Base-by-base conservation (phyloP, 2,888 invertebrate species). In the Syrista parreyssii region DNA sequence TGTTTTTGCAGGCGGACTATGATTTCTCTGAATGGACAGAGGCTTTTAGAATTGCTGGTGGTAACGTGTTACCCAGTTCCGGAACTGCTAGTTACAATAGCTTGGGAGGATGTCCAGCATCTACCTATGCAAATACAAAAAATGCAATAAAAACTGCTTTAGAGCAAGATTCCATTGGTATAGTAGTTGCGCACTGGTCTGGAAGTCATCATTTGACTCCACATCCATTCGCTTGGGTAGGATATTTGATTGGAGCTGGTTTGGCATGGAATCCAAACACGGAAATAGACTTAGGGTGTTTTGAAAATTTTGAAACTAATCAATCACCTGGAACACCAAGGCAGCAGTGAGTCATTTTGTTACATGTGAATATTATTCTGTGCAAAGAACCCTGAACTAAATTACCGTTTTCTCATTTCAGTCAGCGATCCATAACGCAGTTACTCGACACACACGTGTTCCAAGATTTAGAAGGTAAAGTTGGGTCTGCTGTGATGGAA, bases 61-160 rank as follows among this genome's bases (percentile, higher is more conserved):
- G 91, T 68, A 91, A 93, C 81, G 92, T 93, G 75, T 90, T 92
- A 78, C 92, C 93, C 31, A 93, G 93, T 84, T 93, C 94, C 33
- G 94, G 94, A 32, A 94, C 94, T 35, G 93, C 94, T 68, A 93
- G 94, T 79, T 94, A 94, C 92, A 94, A 94, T 86, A 93, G 94
- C 85, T 87, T 94, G 75, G 93, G 93, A 11, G 94, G 94, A 12
- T 94, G 93, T 89, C 94, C 94, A 1, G 94, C 94, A 79, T 94
- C 94, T 30, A 93, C 94, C 11, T 91, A 93, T 15, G 92, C 92
- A 31, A 94, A 94, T 85, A 93, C 94, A 72, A 93, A 92, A 84
- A 92, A 92, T 84, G 94, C 93, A 11, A 91, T 93, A 71, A 92
- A 93, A 83, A 92, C 93, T 78, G 93, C 93, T 6, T 86, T 91